Evolutionary conservation across 2,113 vertebrate species (phyloP).

Genomic region (Catagonus wagneri): DNA sequence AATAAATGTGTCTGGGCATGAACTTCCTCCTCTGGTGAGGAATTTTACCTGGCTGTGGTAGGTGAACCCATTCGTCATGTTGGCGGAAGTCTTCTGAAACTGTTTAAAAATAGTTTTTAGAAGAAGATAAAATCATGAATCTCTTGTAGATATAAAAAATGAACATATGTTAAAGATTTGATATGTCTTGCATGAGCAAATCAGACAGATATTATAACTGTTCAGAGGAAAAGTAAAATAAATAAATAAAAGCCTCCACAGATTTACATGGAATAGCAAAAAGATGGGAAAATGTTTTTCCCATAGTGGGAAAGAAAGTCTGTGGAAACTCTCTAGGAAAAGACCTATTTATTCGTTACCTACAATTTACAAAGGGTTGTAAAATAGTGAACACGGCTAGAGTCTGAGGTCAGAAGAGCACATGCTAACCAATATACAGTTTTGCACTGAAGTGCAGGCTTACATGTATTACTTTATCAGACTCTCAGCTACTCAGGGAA

Average conservation of each 20-base stretch:
- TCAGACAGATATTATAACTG: not conserved
- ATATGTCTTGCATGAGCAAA: not conserved
- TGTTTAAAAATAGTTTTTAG: not conserved
- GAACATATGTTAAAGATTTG: conserved; percentile 12
- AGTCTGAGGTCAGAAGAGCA: not conserved
- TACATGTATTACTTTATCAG: not conserved
- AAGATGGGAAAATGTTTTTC: not conserved
- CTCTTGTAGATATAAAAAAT: not conserved
- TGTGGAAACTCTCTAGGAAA: too few relatives aligned
- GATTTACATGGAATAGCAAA: not conserved
- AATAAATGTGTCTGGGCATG: not conserved
- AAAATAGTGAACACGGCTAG: not conserved
- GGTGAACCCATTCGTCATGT: not conserved
- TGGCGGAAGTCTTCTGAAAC: not conserved
- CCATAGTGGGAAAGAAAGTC: not conserved
- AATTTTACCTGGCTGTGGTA: not conserved
- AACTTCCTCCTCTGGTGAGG: not conserved
- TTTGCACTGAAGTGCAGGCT: not conserved
- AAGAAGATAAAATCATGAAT: not conserved
- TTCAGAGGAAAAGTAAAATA: not conserved
- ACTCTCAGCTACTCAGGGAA: not conserved
- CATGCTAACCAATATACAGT: not conserved
- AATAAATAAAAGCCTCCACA: not conserved
- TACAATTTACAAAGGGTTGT: not conserved
- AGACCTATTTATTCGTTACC: not conserved